A percentile compares a stretch with the other conserved stretches of the same genome.
Conservation (phyloP, 1,140 invertebrate species). For the Drosophila mauritiana region DNA sequence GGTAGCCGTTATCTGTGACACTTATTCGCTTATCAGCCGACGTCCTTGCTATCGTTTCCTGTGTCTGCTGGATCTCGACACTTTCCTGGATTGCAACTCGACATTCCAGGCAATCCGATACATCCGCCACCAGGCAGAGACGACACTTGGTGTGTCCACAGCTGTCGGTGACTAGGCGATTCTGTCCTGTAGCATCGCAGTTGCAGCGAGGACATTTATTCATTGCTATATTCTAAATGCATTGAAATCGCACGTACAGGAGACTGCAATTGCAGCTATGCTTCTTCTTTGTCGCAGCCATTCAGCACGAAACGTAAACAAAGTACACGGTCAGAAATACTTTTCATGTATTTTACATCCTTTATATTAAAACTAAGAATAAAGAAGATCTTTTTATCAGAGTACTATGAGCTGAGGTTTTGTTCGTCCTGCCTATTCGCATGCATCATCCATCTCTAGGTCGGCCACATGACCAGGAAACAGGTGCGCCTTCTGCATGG, state of each 20-base stretch:
- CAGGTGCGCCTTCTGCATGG: slow-evolving; percentile 66
- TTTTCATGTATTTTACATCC: slow-evolving; percentile 1
- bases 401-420: slow-evolving; percentile 27
- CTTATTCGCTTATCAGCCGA: slow-evolving; percentile 30
- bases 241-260: slow-evolving; percentile 1
- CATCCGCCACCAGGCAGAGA: slow-evolving; percentile 85
- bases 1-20: slow-evolving; percentile 66
- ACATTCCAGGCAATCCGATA: slow-evolving; percentile 84
- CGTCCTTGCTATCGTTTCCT: background rate
- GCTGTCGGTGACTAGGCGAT: slow-evolving; percentile 86
- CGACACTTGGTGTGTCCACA: slow-evolving; percentile 87
- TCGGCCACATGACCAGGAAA: slow-evolving; percentile 73
- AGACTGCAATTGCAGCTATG: slow-evolving; percentile 27
- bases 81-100: slow-evolving; percentile 34
- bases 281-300: slow-evolving; percentile 41
- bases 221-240: slow-evolving; percentile 21
- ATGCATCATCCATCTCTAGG: slow-evolving; percentile 58
- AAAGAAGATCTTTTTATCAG: slow-evolving; percentile 43
- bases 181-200: slow-evolving; percentile 68
- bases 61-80: background rate
- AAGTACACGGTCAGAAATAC: slow-evolving; percentile 5
- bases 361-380: slow-evolving; percentile 1
- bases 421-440: slow-evolving; percentile 14
- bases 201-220: slow-evolving; percentile 59
- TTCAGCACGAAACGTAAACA: slow-evolving; percentile 28